Evolutionary conservation across 2,797 vertebrate genomes (phyloP).

Genomic region (Pseudochirops cupreus): DNA sequence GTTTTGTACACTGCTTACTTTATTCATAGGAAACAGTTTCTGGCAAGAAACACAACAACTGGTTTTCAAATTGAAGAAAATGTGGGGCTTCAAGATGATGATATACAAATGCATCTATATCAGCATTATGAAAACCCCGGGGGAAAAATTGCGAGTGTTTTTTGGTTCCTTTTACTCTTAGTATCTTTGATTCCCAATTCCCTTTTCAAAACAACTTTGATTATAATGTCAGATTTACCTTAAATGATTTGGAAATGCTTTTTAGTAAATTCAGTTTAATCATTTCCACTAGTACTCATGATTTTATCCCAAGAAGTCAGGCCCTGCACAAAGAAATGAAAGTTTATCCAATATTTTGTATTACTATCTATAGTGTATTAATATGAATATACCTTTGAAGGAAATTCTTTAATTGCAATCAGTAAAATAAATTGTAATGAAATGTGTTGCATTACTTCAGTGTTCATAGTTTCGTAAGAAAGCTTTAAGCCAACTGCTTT

Average conservation of each 20-base stretch:
- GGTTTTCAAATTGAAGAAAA: constrained; percentile 35
- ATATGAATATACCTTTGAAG: constrained; percentile 64
- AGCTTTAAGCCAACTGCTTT: constrained; percentile 55
- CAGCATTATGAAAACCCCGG: constrained; percentile 3
- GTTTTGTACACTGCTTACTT: constrained; percentile 6
- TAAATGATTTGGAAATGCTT: constrained; percentile 61
- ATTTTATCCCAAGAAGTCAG: constrained; percentile 74
- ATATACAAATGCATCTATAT: constrained; percentile 7
- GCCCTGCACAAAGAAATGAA: constrained; percentile 62
- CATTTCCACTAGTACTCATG: constrained; percentile 74
- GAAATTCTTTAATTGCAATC: constrained; percentile 69
- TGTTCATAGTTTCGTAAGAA: constrained; percentile 70
- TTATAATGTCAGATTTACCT: constrained; percentile 66
- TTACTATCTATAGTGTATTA: constrained; percentile 47
- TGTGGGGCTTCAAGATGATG: neutral
- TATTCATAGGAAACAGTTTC: constrained; percentile 7
- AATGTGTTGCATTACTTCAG: constrained; percentile 69
- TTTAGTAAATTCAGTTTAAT: constrained; percentile 78
- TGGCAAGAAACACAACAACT: neutral
- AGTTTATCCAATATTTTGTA: constrained; percentile 64
- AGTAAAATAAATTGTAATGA: constrained; percentile 70
- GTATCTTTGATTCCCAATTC: constrained; percentile 51
- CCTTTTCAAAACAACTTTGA: constrained; percentile 20
- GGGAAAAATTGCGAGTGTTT: constrained; percentile 40
- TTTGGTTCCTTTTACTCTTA: constrained; percentile 13